These are phyloP conservation scores for Spisula solida DNA, from an alignment of 2,888 invertebrate genomes.

Conservation along the genomic window DNA sequence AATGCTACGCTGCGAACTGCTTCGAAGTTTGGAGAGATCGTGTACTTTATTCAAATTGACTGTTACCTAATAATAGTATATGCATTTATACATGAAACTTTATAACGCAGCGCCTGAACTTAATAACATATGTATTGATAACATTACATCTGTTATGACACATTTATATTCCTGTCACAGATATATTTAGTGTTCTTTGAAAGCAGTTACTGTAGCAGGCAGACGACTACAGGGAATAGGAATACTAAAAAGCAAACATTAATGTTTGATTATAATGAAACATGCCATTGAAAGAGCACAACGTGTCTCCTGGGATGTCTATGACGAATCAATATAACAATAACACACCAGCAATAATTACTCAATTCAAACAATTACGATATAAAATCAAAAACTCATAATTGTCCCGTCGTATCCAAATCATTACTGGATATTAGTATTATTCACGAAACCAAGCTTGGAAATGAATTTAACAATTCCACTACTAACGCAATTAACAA, in stretches of 20 bases:
- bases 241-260: not conserved
- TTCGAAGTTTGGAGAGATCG: no score
- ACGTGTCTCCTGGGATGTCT: not conserved
- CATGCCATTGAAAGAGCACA: not conserved
- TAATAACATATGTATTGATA: no score
- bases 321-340: not conserved
- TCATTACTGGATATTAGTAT: no score
- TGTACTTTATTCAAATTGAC: no score
- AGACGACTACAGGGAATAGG: not conserved
- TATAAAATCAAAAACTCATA: not conserved
- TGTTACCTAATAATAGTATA: no score
- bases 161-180: not conserved
- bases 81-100: no score
- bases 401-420: not conserved
- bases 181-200: not conserved
- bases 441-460: not conserved
- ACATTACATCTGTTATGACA: not conserved
- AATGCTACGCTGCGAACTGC: no score
- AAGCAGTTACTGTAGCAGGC: not conserved
- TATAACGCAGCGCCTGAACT: no score
- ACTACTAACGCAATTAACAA: no score
- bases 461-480: not conserved
- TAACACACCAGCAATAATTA: not conserved
- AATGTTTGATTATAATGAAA: not conserved
- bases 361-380: not conserved